Evolutionary conservation across 2,888 invertebrate species (phyloP).

Genomic region (Plutella xylostella): DNA sequence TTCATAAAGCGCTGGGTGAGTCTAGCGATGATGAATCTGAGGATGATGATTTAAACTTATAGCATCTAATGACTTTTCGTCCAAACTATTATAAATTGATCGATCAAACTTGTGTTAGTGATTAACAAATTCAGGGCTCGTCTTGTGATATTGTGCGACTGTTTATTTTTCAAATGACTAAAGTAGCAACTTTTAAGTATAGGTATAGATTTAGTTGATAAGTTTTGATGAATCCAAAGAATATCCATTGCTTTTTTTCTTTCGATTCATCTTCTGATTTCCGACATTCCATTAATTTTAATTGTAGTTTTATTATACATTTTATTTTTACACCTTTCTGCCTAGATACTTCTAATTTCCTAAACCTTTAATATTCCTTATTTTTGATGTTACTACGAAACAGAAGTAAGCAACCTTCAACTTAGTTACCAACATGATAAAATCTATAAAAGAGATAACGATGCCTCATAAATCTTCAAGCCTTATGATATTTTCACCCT

Average conservation of each 20-base stretch:
- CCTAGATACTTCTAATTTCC: no score
- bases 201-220: slow-evolving; percentile 1
- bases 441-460: no score
- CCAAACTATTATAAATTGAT: slow-evolving; percentile 38
- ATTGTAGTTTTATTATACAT: background rate
- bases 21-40: slow-evolving; percentile 53
- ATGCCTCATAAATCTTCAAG: no score
- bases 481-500: no score
- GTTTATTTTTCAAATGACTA: slow-evolving; percentile 9
- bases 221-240: slow-evolving; percentile 14
- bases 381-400: no score
- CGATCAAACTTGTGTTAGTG: slow-evolving; percentile 27
- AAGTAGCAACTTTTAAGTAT: background rate
- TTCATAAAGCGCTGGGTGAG: slow-evolving; percentile 48
- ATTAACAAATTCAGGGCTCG: slow-evolving; percentile 37
- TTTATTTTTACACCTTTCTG: background rate
- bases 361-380: no score
- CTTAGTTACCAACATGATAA: no score
- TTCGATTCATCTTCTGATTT: background rate
- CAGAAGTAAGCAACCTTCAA: no score
- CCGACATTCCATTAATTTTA: background rate
- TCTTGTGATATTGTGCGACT: slow-evolving; percentile 49
- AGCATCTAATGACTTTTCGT: slow-evolving; percentile 36
- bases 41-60: slow-evolving; percentile 54
- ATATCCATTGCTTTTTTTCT: slow-evolving; percentile 4